Evolutionary conservation across 2,113 vertebrate genomes (phyloP).

Genomic region (Eidolon helvum): DNA sequence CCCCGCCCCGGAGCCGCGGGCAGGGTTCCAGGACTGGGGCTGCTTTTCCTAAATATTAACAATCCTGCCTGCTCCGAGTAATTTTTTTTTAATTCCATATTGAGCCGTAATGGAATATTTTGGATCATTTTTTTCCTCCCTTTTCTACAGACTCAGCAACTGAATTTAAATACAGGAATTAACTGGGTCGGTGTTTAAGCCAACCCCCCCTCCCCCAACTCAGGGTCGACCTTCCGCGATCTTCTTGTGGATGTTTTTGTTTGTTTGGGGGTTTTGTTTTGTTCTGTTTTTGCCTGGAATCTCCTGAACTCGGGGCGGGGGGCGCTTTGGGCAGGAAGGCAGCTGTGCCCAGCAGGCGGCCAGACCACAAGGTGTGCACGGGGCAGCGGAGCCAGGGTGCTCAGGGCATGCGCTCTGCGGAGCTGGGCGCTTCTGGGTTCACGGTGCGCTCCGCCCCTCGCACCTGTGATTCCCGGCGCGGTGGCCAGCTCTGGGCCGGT

Average conservation of each 20-base stretch:
- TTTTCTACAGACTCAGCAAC: background rate
- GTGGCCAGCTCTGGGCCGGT: background rate
- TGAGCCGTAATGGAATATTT: background rate
- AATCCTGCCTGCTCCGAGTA: background rate
- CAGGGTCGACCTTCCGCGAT: accelerated
- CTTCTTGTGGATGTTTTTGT: background rate
- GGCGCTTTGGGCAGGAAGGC: background rate
- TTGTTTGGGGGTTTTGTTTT: too few relatives aligned
- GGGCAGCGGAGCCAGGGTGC: accelerated
- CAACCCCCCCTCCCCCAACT: accelerated
- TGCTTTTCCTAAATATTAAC: background rate
- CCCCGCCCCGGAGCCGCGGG: background rate
- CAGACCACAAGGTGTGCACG: accelerated
- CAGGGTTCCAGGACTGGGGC: background rate
- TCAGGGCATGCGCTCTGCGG: accelerated
- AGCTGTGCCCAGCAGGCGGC: accelerated
- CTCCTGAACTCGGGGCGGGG: background rate
- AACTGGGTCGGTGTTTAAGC: accelerated
- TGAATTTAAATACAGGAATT: background rate
- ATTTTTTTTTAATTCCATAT: background rate
- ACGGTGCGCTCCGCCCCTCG: background rate
- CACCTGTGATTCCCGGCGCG: background rate
- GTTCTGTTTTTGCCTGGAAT: background rate
- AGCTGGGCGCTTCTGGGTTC: background rate
- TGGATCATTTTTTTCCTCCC: background rate